phyloP scores from a whole-genome alignment of 2,113 vertebrate genomes.

The Ammodytes dubius region DNA sequence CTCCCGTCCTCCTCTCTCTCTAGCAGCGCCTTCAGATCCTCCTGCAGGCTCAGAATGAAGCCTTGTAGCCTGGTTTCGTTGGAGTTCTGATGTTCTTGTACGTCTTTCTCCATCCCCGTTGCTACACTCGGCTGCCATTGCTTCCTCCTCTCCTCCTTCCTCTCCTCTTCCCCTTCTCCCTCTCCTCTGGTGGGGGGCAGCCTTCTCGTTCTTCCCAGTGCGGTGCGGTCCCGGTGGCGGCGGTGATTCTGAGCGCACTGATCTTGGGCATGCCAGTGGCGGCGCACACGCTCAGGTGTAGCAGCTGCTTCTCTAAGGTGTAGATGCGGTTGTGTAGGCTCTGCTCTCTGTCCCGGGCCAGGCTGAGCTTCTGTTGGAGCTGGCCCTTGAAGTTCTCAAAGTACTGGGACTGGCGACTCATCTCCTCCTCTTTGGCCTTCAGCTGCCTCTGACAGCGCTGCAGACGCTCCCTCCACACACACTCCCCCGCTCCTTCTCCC shows the following conservation, averaged over 20 bases:
- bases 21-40: slow-evolving; percentile 78
- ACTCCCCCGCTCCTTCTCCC: slow-evolving; percentile 82
- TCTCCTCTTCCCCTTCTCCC: slow-evolving; percentile 78
- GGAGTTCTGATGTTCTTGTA: slow-evolving; percentile 34
- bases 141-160: slow-evolving; percentile 63
- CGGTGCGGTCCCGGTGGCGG: slow-evolving; percentile 55
- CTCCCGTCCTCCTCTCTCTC: slow-evolving; percentile 76
- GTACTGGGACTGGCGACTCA: slow-evolving; percentile 86
- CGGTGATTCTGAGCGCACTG: slow-evolving; percentile 61
- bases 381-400: slow-evolving; percentile 87
- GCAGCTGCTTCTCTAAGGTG: slow-evolving; percentile 84
- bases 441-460: slow-evolving; percentile 84
- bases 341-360: slow-evolving; percentile 81
- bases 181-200: slow-evolving; percentile 72
- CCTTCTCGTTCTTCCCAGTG: slow-evolving; percentile 56
- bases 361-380: slow-evolving; percentile 83
- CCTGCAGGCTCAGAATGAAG: slow-evolving; percentile 65
- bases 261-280: slow-evolving; percentile 55
- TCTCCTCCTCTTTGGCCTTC: slow-evolving; percentile 86
- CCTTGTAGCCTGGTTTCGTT: slow-evolving; percentile 71
- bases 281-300: slow-evolving; percentile 78
- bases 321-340: slow-evolving; percentile 82
- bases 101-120: neutral
- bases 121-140: slow-evolving; percentile 42
- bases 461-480: slow-evolving; percentile 81